Conservation (phyloP, 2,888 invertebrate genomes). For the Neocrepidodera transversa region DNA sequence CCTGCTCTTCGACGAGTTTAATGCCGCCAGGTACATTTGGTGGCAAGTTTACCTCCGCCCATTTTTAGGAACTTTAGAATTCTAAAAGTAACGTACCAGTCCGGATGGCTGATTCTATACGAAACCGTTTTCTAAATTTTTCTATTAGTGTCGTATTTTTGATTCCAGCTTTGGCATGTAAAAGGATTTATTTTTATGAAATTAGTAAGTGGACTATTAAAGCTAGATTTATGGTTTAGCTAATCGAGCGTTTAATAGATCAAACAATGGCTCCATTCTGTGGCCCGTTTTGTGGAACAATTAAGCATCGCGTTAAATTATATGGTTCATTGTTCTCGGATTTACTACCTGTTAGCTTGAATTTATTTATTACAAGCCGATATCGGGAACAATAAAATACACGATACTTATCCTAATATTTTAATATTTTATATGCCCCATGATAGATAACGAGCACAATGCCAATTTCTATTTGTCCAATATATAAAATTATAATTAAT, state of each 20-base stretch:
- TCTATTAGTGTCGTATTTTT: too few species aligned
- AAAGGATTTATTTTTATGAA: constrained; percentile 24
- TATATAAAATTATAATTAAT: too few species aligned
- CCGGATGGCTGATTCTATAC: too few species aligned
- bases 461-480: too few species aligned
- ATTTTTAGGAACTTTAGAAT: too few species aligned
- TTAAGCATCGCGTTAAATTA: constrained; percentile 26
- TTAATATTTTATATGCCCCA: neutral
- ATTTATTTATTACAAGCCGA: constrained; percentile 14
- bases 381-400: constrained; percentile 17
- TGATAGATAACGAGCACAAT: too few species aligned
- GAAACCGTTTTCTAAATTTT: too few species aligned
- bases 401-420: constrained; percentile 4
- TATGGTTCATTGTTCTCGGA: constrained; percentile 28
- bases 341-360: constrained; percentile 18
- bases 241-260: constrained; percentile 22
- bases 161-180: too few species aligned
- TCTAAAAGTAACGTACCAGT: too few species aligned
- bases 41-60: too few species aligned
- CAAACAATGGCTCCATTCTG: constrained; percentile 25
- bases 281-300: constrained; percentile 20
- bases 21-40: too few species aligned
- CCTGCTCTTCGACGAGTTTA: too few species aligned
- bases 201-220: constrained; percentile 19
- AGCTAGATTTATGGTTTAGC: constrained; percentile 8